A percentile compares a stretch with the other conserved stretches of the same genome.
These are phyloP conservation scores for Notothenia coriiceps DNA, from an alignment of 2,113 vertebrate species.

Conservation along the genomic window DNA sequence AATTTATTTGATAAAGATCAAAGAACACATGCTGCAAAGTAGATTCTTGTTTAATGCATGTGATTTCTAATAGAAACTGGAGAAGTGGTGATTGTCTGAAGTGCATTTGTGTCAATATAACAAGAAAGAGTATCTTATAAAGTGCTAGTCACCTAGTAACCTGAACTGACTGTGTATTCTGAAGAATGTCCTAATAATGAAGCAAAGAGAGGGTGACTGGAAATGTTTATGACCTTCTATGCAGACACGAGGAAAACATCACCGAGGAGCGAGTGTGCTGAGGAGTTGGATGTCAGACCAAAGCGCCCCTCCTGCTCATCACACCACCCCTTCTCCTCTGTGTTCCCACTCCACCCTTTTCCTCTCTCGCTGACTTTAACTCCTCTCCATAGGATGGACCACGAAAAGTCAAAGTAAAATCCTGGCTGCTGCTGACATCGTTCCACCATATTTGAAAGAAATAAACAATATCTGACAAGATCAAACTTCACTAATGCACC, in stretches of 20 bases:
- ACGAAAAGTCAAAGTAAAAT: not conserved
- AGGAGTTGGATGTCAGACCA: slow-evolving; percentile 45
- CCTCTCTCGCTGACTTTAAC: slow-evolving; percentile 26
- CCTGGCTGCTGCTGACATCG: slow-evolving; percentile 12
- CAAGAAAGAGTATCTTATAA: not conserved
- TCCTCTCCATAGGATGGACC: slow-evolving; percentile 1
- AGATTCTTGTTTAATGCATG: not conserved
- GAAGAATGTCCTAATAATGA: slow-evolving; percentile 35
- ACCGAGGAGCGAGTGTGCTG: slow-evolving; percentile 40
- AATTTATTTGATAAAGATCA: slow-evolving; percentile 27
- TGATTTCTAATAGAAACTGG: not conserved
- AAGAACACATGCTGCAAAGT: slow-evolving; percentile 21
- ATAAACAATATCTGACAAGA: slow-evolving; percentile 16
- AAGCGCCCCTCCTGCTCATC: slow-evolving; percentile 24
- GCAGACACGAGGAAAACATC: slow-evolving; percentile 47
- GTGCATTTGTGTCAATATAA: not conserved
- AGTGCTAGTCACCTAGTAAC: slow-evolving; percentile 5
- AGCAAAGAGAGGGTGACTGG: slow-evolving; percentile 34
- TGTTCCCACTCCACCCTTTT: slow-evolving; percentile 48
- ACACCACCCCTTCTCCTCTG: slow-evolving; percentile 36
- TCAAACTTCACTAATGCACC: slow-evolving; percentile 17
- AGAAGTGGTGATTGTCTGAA: not conserved
- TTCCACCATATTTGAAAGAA: slow-evolving; percentile 22
- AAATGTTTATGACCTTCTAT: slow-evolving; percentile 52
- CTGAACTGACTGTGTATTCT: not conserved